Percentiles rank a stretch among this genome's conserved stretches.
Conservation (phyloP, 2,888 invertebrate species). For the Sphaerophoria taeniata region DNA sequence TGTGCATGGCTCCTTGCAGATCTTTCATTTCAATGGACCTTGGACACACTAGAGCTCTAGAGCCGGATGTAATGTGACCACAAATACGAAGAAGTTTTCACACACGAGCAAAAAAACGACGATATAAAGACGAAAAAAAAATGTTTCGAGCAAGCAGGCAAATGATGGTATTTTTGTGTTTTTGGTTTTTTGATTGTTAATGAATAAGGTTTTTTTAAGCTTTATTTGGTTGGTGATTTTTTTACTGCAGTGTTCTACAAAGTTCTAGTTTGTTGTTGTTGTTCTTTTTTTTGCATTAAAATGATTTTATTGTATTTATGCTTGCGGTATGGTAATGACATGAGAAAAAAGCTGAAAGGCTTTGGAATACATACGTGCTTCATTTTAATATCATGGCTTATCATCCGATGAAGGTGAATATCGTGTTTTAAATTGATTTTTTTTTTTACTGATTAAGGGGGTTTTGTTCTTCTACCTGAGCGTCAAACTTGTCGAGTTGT, state of each 20-base stretch:
- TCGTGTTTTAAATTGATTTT: background rate
- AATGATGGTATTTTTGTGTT: constrained; percentile 73
- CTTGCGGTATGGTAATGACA: too few species aligned
- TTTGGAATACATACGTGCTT: constrained; percentile 41
- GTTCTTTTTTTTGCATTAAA: too few species aligned
- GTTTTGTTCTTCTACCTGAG: too few species aligned
- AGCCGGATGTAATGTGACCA: constrained; percentile 78
- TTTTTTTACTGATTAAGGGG: background rate
- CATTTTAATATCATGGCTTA: background rate
- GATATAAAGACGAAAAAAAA: constrained; percentile 76
- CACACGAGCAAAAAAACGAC: constrained; percentile 77
- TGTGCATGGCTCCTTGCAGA: constrained; percentile 85
- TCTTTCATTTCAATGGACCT: constrained; percentile 84
- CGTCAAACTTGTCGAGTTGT: too few species aligned
- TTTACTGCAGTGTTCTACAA: constrained; percentile 36
- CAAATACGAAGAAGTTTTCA: constrained; percentile 79
- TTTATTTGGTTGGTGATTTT: constrained; percentile 43
- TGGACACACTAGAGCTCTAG: constrained; percentile 83
- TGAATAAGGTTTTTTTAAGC: constrained; percentile 32
- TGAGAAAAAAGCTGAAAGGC: constrained; percentile 21
- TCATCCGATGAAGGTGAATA: constrained; percentile 39
- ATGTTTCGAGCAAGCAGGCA: constrained; percentile 76
- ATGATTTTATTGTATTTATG: too few species aligned
- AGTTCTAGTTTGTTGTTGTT: constrained; percentile 30
- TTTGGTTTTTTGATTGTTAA: constrained; percentile 36